phyloP scores from a whole-genome alignment of 2,888 invertebrate genomes.

The Drosophila kuntzei region DNA sequence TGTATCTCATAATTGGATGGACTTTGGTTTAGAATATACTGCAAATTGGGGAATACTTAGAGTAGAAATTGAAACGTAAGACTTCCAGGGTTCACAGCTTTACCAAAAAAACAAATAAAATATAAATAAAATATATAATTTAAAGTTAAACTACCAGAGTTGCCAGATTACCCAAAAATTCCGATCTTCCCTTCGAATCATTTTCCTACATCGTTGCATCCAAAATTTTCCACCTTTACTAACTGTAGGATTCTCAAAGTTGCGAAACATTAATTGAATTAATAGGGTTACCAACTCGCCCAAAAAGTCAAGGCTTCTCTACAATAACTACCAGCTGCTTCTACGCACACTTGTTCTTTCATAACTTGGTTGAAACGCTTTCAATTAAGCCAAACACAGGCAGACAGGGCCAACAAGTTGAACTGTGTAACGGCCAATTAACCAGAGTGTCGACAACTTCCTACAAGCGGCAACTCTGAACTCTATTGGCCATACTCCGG shows the following conservation, averaged over 20 bases:
- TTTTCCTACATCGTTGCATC: no score
- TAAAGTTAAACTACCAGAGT: background rate
- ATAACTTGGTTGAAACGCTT: conserved; percentile 30
- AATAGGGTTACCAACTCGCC: background rate
- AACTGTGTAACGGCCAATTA: conserved; percentile 65
- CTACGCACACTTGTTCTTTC: conserved; percentile 4
- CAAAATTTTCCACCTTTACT: background rate
- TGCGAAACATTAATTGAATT: background rate
- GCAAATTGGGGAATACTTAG: background rate
- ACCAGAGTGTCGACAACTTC: conserved; percentile 69
- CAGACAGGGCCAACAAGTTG: conserved; percentile 47
- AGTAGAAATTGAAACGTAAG: background rate
- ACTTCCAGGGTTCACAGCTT: background rate
- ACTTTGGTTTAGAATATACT: background rate
- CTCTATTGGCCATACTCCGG: background rate
- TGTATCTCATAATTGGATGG: background rate
- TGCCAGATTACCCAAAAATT: background rate
- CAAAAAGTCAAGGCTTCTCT: background rate
- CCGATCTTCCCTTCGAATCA: background rate
- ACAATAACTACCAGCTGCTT: conserved; percentile 17
- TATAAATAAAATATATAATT: no score
- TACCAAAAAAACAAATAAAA: no score
- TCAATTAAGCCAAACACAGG: conserved; percentile 43
- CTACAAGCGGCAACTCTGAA: conserved; percentile 17
- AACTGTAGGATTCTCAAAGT: background rate